A percentile compares a stretch with the other conserved stretches of the same genome.
Conservation (phyloP, 1,140 invertebrate species). For the Andricus grossulariae region DNA sequence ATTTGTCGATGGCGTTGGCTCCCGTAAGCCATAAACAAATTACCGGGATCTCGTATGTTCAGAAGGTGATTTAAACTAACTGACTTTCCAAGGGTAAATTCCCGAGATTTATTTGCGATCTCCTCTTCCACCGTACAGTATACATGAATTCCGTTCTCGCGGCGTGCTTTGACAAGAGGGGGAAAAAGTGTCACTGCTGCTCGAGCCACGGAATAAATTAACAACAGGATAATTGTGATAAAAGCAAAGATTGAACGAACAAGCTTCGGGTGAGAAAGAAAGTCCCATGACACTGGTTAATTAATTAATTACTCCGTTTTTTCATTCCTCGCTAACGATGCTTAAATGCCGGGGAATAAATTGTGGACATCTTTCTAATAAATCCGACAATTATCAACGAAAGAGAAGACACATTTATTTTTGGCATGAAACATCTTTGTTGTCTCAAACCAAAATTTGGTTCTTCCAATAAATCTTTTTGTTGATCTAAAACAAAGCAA, state of each 20-base stretch:
- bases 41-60: neutral
- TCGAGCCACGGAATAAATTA: constrained; percentile 9
- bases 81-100: constrained; percentile 28
- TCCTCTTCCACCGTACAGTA: constrained; percentile 16
- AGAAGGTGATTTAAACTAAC: constrained; percentile 20
- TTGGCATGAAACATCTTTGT: too few relatives aligned
- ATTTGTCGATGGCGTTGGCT: constrained; percentile 11
- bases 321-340: neutral
- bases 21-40: constrained; percentile 29
- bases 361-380: too few relatives aligned
- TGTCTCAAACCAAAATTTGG: too few relatives aligned
- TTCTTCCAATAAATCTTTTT: too few relatives aligned
- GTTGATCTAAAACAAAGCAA: too few relatives aligned
- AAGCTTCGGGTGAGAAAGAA: constrained; percentile 1
- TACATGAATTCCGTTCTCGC: constrained; percentile 30
- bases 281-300: neutral
- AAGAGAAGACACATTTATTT: too few relatives aligned
- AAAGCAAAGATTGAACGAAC: constrained; percentile 16
- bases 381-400: too few relatives aligned
- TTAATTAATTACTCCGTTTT: constrained; percentile 17
- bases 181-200: constrained; percentile 16
- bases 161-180: constrained; percentile 25
- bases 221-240: constrained; percentile 25
- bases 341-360: too few relatives aligned
- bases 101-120: constrained; percentile 18